Base-by-base conservation (phyloP, 2,888 invertebrate species). In the Drosophila phalerata region DNA sequence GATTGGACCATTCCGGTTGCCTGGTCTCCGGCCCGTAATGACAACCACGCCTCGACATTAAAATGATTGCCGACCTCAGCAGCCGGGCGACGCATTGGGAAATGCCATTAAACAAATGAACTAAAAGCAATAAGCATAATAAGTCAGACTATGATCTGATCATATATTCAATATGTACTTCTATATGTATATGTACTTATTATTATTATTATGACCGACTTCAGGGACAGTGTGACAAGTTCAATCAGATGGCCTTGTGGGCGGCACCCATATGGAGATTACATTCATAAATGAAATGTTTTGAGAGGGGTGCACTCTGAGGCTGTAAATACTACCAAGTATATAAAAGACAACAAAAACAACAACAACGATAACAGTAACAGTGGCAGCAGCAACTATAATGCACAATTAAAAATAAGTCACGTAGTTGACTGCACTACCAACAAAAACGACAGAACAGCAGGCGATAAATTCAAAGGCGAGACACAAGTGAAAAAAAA, bases 71-170 rank as follows among this genome's bases (percentile, higher is more conserved):
- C 66, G 48, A 47, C 22, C 65, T 8, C 43, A 56, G 47, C 22
- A 30, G n/a, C 30, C 5, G 1, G 25, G 30, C 32, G 8, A 55
- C 47, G 57, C 42, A 40, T 53, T 34, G 49, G 69, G 45, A 51
- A 60, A 64, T 74, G 56, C 71, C 87, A 86, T 86, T 86, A 84
- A 84, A 84, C 77, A 86, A 86, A 84, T 86, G 74, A 86, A 81
- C 84, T 74, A 70, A 74, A 81, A 73, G 85, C 81, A 81, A 86
- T 83, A 85, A 77, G 65, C 81, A 83, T 83, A 81, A 85, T 81
- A 81, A 77, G 71, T 66, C 47, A 56, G 48, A 63, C 63, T 56
- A 66, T 48, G 53, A 64, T 65, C 69, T 52, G 69, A 61, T 73
- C 69, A 45, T 40, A 60, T 61, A 60, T 63, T 57, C 57, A 57